phyloP scores from a whole-genome alignment of 2,797 vertebrate genomes.

The Xenentodon cancila region DNA sequence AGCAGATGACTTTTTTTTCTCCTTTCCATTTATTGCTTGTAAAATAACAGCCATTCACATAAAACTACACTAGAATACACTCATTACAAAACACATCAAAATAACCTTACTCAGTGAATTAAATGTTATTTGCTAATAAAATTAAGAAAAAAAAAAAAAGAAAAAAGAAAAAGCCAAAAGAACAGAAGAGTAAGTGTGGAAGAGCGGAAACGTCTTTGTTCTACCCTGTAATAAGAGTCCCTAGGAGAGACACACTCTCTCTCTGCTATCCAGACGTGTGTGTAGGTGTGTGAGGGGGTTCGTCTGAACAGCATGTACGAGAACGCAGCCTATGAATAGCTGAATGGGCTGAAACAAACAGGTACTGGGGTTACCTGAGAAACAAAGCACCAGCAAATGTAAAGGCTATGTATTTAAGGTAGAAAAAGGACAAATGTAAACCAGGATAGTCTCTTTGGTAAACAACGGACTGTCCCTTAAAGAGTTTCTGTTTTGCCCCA shows the following conservation, averaged over 20 bases:
- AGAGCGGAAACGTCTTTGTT: conserved; percentile 58
- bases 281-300: conserved; percentile 52
- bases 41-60: conserved; percentile 81
- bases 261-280: conserved; percentile 40
- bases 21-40: conserved; percentile 77
- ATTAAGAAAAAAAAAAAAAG: conserved; percentile 9
- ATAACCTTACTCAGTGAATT: conserved; percentile 51
- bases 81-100: conserved; percentile 75
- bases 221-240: conserved; percentile 72
- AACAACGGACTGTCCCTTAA: conserved; percentile 64
- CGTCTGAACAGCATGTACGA: conserved; percentile 59
- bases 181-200: conserved; percentile 46
- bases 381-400: conserved; percentile 48
- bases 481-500: conserved; percentile 31
- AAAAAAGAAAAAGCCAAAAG: conserved; percentile 28
- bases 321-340: conserved; percentile 55
- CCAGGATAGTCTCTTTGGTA: conserved; percentile 76
- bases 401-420: conserved; percentile 56
- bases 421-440: conserved; percentile 67
- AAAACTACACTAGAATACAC: conserved; percentile 73
- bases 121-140: conserved; percentile 53
- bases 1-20: conserved; percentile 23
- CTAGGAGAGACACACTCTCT: conserved; percentile 36
- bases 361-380: conserved; percentile 49
- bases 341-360: conserved; percentile 49